Conservation (phyloP, 2,888 invertebrate species). For the Caenorhabditis angaria region DNA sequence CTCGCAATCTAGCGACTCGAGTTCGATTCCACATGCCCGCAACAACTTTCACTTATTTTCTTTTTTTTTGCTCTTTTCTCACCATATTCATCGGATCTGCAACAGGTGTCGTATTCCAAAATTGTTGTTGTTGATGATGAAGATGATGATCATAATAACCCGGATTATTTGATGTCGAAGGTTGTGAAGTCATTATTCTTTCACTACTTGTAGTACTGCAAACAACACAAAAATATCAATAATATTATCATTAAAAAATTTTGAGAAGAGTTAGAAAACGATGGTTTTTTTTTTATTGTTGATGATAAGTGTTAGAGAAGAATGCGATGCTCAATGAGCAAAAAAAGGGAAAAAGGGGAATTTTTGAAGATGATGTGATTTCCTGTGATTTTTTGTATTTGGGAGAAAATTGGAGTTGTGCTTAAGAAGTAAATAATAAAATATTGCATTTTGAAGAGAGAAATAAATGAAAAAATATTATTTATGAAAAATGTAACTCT, state of each 20-base stretch:
- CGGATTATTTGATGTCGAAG: slow-evolving; percentile 34
- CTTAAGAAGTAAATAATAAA: too few species aligned
- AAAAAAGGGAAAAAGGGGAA: slow-evolving; percentile 4
- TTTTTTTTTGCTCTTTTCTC: neutral
- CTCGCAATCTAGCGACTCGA: too few species aligned
- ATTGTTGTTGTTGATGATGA: neutral
- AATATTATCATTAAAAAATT: slow-evolving; percentile 5
- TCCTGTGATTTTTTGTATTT: neutral
- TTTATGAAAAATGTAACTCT: too few species aligned
- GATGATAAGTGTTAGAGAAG: slow-evolving; percentile 4
- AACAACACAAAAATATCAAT: neutral
- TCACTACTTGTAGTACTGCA: too few species aligned
- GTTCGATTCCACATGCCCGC: neutral
- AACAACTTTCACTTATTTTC: neutral
- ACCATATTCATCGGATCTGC: slow-evolving; percentile 34
- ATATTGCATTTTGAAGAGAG: too few species aligned
- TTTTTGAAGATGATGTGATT: neutral
- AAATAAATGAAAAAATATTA: too few species aligned
- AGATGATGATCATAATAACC: slow-evolving; percentile 36
- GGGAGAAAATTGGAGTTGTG: too few species aligned
- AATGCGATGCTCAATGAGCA: neutral
- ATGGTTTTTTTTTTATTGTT: neutral
- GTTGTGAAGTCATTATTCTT: slow-evolving; percentile 37
- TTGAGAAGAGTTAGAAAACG: slow-evolving; percentile 13
- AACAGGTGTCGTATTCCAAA: neutral